A percentile compares a stretch with the other conserved stretches of the same genome.
These are phyloP conservation scores for Amblyopsis rosae DNA, from an alignment of 2,113 vertebrate genomes.

Conservation along the genomic window DNA sequence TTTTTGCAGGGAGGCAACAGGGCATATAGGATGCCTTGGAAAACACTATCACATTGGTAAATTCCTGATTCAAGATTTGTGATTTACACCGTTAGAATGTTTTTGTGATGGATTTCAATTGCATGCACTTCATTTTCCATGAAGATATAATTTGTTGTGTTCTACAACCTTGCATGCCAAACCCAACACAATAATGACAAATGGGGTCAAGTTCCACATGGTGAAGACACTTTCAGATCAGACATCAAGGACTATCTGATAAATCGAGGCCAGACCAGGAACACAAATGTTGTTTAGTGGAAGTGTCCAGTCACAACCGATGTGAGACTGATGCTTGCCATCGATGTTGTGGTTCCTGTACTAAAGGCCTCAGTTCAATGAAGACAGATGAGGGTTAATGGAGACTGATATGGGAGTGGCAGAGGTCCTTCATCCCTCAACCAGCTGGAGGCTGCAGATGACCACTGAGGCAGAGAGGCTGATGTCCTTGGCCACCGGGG, in stretches of 20 bases:
- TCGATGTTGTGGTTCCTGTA: slow-evolving; percentile 30
- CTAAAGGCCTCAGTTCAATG: slow-evolving; percentile 34
- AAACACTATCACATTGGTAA: too few species aligned
- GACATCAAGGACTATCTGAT: slow-evolving; percentile 31
- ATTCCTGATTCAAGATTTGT: too few species aligned
- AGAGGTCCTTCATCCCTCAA: slow-evolving; percentile 24
- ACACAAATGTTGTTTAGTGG: too few species aligned
- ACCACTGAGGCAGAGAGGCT: slow-evolving; percentile 5
- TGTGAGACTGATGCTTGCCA: slow-evolving; percentile 58
- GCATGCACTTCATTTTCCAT: too few species aligned
- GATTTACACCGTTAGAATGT: too few species aligned
- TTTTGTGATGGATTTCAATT: not conserved
- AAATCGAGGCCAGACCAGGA: slow-evolving; percentile 9
- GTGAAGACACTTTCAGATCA: slow-evolving; percentile 26
- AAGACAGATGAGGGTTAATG: slow-evolving; percentile 59
- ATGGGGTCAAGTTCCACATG: slow-evolving; percentile 5
- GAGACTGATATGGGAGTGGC: slow-evolving; percentile 28
- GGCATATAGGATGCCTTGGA: too few species aligned
- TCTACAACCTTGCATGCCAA: slow-evolving; percentile 2
- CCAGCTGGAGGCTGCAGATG: slow-evolving; percentile 7
- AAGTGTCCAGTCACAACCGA: slow-evolving; percentile 26
- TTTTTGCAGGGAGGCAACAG: too few species aligned
- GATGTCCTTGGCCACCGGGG: slow-evolving; percentile 49
- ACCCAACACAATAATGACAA: slow-evolving; percentile 18
- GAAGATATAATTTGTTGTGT: not conserved